Base-by-base conservation (phyloP, 2,888 invertebrate species). In the Papilio demoleus region DNA sequence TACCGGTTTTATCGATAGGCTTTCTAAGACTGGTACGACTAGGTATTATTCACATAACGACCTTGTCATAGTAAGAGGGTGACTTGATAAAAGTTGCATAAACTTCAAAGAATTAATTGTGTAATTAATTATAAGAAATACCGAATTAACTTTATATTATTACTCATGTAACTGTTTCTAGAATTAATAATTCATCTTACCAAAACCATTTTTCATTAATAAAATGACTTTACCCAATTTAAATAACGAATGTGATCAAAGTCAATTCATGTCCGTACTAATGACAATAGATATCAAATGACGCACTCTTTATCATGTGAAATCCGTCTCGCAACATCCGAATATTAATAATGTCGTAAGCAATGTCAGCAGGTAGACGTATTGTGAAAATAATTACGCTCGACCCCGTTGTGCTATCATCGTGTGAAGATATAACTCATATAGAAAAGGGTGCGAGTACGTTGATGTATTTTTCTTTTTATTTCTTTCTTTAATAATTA, bases 1-100 rank as follows among this genome's bases (percentile, higher is more conserved):
- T 65, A 71, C 74, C 71, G 72, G 74, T 75, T 74, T 36, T 63
- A 65, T 53, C 64, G 71, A 73, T 76, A 74, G 67, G 74, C 74
- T 74, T 73, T 76, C 73, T 74, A 72, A 67, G 62, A 36, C 42
- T 27, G 56, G 22, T 40, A 40, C 34, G 17, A 62, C 53, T 34
- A 17, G 22, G 40, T 59, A 59, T 47, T 60, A 69, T 61, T 65
- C 24, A 56, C 36, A 50, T 60, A 69, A 69, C 27, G 61, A 53
- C 68, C 64, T 69, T 60, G 61, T 56, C 22, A 34, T 34, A 56
- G 47, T 60, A 60, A 66, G 40, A 59, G 53, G 42, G 50, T 65
- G 65, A 50, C 31, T 31, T 22, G 45, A 50, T 50, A 27, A 24
- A 47, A 53, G 27, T 53, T 53, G 53, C 53, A n/a, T 53, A 53